A percentile compares a stretch with the other conserved stretches of the same genome.
Evolutionary conservation across 2,113 vertebrate species (phyloP).

Genomic region (Carettochelys insculpta): DNA sequence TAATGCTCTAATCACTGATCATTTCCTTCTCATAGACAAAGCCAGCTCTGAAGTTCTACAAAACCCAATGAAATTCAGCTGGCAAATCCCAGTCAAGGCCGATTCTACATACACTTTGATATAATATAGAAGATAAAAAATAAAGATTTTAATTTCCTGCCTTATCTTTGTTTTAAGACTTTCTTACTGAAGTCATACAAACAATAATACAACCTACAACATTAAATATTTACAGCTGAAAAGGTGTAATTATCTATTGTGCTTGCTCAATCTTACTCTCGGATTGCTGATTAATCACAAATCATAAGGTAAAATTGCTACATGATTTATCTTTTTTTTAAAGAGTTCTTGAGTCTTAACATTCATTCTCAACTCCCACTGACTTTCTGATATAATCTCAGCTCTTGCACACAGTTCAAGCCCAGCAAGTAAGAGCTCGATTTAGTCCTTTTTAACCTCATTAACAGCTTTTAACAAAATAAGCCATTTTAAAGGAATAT

Average conservation of each 20-base stretch:
- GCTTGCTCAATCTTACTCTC: conserved; percentile 42
- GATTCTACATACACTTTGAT: conserved; percentile 27
- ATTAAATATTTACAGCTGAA: conserved; percentile 59
- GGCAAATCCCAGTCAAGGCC: conserved; percentile 3
- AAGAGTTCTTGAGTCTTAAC: conserved; percentile 49
- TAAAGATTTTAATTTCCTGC: conserved; percentile 53
- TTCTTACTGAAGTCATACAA: conserved; percentile 56
- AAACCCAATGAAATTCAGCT: background rate
- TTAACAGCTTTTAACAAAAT: background rate
- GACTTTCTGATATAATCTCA: background rate
- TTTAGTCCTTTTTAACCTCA: background rate
- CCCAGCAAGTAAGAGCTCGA: background rate
- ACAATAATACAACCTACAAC: conserved; percentile 52
- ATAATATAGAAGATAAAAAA: conserved; percentile 44
- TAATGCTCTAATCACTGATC: no score
- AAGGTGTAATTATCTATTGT: conserved; percentile 30
- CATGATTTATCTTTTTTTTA: background rate
- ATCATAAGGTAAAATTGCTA: conserved; percentile 15
- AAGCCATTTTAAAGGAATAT: background rate
- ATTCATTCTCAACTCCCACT: conserved; percentile 24
- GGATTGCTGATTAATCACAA: conserved; percentile 63
- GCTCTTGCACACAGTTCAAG: background rate
- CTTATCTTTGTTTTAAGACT: conserved; percentile 53
- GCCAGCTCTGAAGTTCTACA: conserved; percentile 11
- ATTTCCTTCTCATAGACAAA: no score